These are phyloP conservation scores for Cranoglanis bouderius DNA, from an alignment of 2,113 vertebrate genomes.

Conservation along the genomic window DNA sequence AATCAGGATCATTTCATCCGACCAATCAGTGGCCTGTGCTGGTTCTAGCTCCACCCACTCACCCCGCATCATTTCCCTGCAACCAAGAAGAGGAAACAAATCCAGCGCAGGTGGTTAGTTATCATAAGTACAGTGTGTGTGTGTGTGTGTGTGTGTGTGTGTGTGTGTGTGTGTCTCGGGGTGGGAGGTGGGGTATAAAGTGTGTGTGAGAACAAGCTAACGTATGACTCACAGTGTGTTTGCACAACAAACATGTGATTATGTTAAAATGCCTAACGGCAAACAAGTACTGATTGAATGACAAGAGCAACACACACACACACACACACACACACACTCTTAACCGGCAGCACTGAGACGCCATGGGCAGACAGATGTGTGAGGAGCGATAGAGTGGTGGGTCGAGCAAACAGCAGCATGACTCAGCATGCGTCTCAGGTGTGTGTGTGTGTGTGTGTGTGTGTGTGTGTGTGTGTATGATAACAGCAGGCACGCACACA, in stretches of 20 bases:
- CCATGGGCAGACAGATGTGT: slow-evolving; percentile 20
- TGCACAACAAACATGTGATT: slow-evolving; percentile 6
- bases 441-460: slow-evolving; percentile 43
- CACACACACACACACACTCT: not conserved
- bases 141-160: slow-evolving; percentile 2
- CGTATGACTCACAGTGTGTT: slow-evolving; percentile 9
- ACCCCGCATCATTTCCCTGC: not conserved
- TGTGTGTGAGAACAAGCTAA: not conserved
- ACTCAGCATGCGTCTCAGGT: slow-evolving; percentile 61
- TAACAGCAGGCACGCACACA: slow-evolving; percentile 10
- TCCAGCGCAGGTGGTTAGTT: not conserved
- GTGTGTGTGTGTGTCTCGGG: not conserved
- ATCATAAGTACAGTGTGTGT: not conserved
- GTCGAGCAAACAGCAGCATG: slow-evolving; percentile 35
- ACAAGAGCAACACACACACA: not conserved
- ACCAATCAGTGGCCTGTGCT: not conserved
- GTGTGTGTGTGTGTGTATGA: slow-evolving; percentile 40
- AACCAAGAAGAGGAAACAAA: not conserved
- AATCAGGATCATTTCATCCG: not conserved
- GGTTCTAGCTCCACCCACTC: not conserved
- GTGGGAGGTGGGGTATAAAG: too few relatives aligned
- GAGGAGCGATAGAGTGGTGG: slow-evolving; percentile 1
- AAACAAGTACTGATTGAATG: slow-evolving; percentile 28
- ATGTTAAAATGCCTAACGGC: slow-evolving; percentile 14
- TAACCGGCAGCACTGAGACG: not conserved